Evolutionary conservation across 2,113 vertebrate genomes (phyloP).

Genomic region (Ammodytes dubius): DNA sequence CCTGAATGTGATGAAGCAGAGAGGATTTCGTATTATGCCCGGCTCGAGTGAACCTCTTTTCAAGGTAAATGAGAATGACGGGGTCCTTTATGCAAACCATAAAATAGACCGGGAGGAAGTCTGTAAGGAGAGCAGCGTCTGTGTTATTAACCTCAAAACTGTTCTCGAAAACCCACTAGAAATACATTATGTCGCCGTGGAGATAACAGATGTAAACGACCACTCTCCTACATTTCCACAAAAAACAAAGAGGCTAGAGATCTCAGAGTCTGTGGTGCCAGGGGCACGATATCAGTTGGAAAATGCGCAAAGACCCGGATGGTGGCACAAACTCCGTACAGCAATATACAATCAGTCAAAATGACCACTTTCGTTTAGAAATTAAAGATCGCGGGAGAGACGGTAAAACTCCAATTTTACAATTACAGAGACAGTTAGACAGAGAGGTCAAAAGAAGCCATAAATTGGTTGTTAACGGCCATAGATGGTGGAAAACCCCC

Average conservation of each 20-base stretch:
- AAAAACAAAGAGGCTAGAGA: slow-evolving; percentile 66
- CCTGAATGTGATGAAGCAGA: slow-evolving; percentile 48
- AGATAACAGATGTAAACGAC: slow-evolving; percentile 87
- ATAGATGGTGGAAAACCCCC: slow-evolving; percentile 79
- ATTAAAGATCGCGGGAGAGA: slow-evolving; percentile 71
- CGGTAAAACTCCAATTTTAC: slow-evolving; percentile 71
- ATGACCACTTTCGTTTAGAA: slow-evolving; percentile 76
- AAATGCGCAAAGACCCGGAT: slow-evolving; percentile 82
- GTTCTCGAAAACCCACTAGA: slow-evolving; percentile 84
- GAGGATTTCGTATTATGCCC: slow-evolving; percentile 72
- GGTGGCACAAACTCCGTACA: slow-evolving; percentile 78
- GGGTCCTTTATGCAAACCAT: slow-evolving; percentile 60
- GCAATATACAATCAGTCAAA: slow-evolving; percentile 79
- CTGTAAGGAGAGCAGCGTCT: slow-evolving; percentile 62
- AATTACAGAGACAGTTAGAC: slow-evolving; percentile 78
- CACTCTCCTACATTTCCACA: slow-evolving; percentile 81
- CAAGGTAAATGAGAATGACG: slow-evolving; percentile 71
- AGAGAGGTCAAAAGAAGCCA: slow-evolving; percentile 67
- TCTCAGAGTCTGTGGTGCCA: slow-evolving; percentile 74
- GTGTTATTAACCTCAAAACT: slow-evolving; percentile 73
- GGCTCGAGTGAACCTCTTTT: slow-evolving; percentile 67
- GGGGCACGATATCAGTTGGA: slow-evolving; percentile 82
- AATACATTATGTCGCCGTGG: slow-evolving; percentile 85
- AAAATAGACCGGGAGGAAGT: slow-evolving; percentile 74
- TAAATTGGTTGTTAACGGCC: slow-evolving; percentile 69